Evolutionary conservation across 2,113 vertebrate genomes (phyloP), one percentile per base, ranked within the genome.

Genomic region (Sinocyclocheilus grahami): DNA sequence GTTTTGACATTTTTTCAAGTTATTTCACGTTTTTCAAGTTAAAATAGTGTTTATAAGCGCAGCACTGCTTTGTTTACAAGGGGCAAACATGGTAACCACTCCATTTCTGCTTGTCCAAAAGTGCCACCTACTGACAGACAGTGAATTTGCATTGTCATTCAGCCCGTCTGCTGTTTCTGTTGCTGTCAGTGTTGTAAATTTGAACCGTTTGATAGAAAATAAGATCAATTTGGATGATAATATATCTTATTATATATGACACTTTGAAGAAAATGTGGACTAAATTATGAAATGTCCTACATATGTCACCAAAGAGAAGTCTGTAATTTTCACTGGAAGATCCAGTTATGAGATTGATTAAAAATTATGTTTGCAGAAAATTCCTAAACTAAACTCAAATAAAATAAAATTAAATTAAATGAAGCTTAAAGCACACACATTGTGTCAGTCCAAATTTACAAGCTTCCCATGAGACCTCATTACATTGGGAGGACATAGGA

Each of bases 381-480:
- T 37, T 33, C 6, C 1, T 37, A 18, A 37, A 71, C 30, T 30
- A 42, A 46, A 46, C 42, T 7, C 24, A 76, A 30, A 5, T 71
- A 27, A 67, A 27, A 1, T 46, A 46, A 53, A 16, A 53, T 10
- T 12, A 78, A 58, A 20, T 7, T 7, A 22, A 78, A 78, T 16
- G 18, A 4, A 24, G 20, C 16, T 62, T 46, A 53, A n/a, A 24
- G 0, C 20, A 11, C 3, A 20, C 1, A 71, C 16, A 71, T 10
- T 37, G 16, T 37, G 37, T 42, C 69, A 22, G 37, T 72, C 18
- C 27, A 37, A 33, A n/a, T 88, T 86, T 55, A 87, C 86, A 83
- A 60, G 53, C 30, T 85, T 88, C 87, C 85, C 82, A 42, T 87
- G 30, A 63, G 30, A 65, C 71, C n/a, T 65, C 53, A 55, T 72